Evolutionary conservation across 2,797 vertebrate genomes (phyloP), one percentile per base, ranked within the genome.

Genomic region (Sebastes elongatus): DNA sequence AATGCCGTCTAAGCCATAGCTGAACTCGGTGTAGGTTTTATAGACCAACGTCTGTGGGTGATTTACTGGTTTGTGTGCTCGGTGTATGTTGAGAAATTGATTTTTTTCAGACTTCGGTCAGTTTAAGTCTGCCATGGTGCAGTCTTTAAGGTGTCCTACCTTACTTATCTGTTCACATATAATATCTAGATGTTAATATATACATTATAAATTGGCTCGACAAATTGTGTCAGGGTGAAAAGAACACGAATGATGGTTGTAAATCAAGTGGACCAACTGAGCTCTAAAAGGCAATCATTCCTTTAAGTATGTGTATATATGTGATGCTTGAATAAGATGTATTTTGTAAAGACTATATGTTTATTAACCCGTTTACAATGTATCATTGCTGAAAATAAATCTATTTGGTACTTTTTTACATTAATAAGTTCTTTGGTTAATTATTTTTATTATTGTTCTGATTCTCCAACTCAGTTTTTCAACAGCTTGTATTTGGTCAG

Each of bases 321-420:
- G 33, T 74, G 61, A 87, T 73, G 72, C 61, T 89, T 86, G 67
- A 90, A 86, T 76, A 77, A 80, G 75, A 83, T 92, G 81, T 88
- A 85, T 92, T 93, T 90, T 92, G 78, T 87, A 85, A 89, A 80
- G 74, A 86, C 59, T 80, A 35, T 80, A 68, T 90, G 90, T 93
- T 86, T 92, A 86, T 88, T 87, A 88, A 90, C 84, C 63, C 0
- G 86, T 94, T 94, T 94, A 92, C 88, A 93, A 69, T 83, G 85
- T 82, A 74, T 92, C 81, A 85, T 76, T 88, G 83, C 70, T 89
- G 73, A 83, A 89, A 91, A 91, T 83, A 91, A 92, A 90, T 85
- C 55, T 83, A 68, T 91, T 92, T 92, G 77, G 35, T 92, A 89
- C 86, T 86, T 89, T 90, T 86, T 71, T 89, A 86, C 35, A 52